These are phyloP conservation scores for Catocala fraxini DNA, from an alignment of 2,888 invertebrate species.

Conservation along the genomic window DNA sequence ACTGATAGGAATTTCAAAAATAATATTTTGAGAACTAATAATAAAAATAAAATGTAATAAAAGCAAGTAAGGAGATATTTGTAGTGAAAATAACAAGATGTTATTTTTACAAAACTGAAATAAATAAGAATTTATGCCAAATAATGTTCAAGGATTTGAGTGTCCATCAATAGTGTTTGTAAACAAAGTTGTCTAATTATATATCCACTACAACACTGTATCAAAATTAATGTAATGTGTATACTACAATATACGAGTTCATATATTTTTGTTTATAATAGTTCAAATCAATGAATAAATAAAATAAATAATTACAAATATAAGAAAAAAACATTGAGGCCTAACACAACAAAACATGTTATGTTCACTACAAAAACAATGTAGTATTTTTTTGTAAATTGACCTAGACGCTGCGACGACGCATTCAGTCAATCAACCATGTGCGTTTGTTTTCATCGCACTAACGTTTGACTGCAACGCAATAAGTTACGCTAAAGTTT, in stretches of 20 bases:
- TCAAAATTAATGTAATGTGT: background rate
- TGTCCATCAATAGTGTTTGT: constrained; percentile 14
- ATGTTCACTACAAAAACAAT: constrained; percentile 27
- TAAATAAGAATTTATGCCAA: background rate
- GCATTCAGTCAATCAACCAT: constrained; percentile 59
- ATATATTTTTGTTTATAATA: constrained; percentile 16
- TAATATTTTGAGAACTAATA: too few species aligned
- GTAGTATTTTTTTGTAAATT: constrained; percentile 31
- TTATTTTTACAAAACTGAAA: too few species aligned
- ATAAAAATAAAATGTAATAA: too few species aligned
- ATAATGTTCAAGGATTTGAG: constrained; percentile 7
- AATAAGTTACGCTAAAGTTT: constrained; percentile 53
- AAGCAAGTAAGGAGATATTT: too few species aligned
- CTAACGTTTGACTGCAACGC: constrained; percentile 60
- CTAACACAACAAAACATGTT: constrained; percentile 7
- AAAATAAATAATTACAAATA: background rate
- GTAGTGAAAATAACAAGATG: too few species aligned
- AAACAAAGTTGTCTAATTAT: constrained; percentile 9
- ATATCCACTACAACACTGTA: background rate
- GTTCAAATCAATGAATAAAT: background rate
- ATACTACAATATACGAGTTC: background rate
- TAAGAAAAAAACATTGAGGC: background rate
- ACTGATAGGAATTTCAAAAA: too few species aligned
- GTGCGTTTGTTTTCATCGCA: constrained; percentile 79
- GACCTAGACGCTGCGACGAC: constrained; percentile 27